Conservation (phyloP, 2,797 vertebrate species). For the Pipistrellus kuhlii region DNA sequence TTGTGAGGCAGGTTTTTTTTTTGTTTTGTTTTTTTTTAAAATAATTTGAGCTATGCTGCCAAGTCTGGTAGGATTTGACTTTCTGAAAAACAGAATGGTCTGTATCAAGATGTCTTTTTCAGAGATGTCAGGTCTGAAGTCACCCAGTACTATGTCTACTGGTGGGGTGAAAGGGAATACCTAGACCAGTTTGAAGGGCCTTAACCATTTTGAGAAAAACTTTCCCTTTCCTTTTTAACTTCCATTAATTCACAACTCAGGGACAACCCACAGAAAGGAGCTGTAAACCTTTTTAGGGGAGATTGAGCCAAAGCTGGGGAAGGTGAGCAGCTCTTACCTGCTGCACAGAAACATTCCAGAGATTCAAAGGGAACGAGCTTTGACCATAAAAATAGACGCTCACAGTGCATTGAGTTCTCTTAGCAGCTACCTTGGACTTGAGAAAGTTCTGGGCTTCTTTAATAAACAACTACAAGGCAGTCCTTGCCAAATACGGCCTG, state of each 20-base stretch:
- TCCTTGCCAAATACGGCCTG: constrained; percentile 79
- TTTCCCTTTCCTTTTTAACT: constrained; percentile 38
- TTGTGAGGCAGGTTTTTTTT: constrained; percentile 37
- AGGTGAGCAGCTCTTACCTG: neutral
- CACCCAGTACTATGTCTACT: neutral
- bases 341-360: neutral
- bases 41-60: constrained; percentile 44
- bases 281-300: neutral
- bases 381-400: constrained; percentile 49
- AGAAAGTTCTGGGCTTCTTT: constrained; percentile 63
- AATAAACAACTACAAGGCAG: constrained; percentile 66
- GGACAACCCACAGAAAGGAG: neutral
- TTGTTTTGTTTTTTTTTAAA: neutral
- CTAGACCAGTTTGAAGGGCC: neutral
- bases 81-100: constrained; percentile 63
- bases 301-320: neutral
- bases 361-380: neutral
- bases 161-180: constrained; percentile 15
- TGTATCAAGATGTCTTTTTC: constrained; percentile 63
- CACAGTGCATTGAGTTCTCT: neutral
- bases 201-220: neutral
- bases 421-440: constrained; percentile 32
- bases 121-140: neutral
- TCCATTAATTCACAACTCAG: neutral
- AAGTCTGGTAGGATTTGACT: constrained; percentile 65